Base-by-base conservation (phyloP, 2,888 invertebrate species). In the Odontothrips loti region DNA sequence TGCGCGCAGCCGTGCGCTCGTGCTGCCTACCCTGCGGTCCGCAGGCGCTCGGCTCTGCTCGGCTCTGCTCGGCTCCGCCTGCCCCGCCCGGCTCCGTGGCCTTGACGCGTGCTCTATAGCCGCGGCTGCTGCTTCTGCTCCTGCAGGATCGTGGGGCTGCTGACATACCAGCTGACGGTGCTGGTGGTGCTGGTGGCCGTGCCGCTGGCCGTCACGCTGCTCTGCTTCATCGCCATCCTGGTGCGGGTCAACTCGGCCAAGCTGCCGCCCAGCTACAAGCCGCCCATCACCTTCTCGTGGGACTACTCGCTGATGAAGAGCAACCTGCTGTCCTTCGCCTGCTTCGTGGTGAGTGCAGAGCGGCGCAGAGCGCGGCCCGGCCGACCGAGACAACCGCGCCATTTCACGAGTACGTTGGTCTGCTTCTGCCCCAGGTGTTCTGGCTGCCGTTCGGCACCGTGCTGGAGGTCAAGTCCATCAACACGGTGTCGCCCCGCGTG, bases 371-470 rank as follows among this genome's bases (percentile, higher is more conserved):
- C 63, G 63, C 23, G 15, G 51, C 51, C 12, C 51, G 15, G 10
- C 48, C 48, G 10, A 48, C 48, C 15, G 48, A 15, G 48, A 15
- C 48, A 15, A 11, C 48, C 48, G 9, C 10, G 48, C 9, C 48
- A 9, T 9, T 9, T 15, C 48, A 48, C 48, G 48, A 9, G 48
- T 48, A 12, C 48, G 9, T 48, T 12, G 10, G 10, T 12, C 48
- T 9, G 48, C 48, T 9, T 48, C 10, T 75, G 68, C 27, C 8
- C 10, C 68, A 75, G 68, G 23, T 81, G 1, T 90, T 91, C 84
- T 94, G 94, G 94, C 84, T 91, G 47, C 94, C 94, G 0, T 93
- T 93, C 85, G 89, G 92, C 0, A 86, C 92, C 4, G 88, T 92
- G 0, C 87, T 93, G 1, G 89, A 90, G 80, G 85, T 90, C 10